A percentile compares a stretch with the other conserved stretches of the same genome.
Evolutionary conservation across 2,888 invertebrate species (phyloP).

Genomic region (Acrocyrtus sp.): DNA sequence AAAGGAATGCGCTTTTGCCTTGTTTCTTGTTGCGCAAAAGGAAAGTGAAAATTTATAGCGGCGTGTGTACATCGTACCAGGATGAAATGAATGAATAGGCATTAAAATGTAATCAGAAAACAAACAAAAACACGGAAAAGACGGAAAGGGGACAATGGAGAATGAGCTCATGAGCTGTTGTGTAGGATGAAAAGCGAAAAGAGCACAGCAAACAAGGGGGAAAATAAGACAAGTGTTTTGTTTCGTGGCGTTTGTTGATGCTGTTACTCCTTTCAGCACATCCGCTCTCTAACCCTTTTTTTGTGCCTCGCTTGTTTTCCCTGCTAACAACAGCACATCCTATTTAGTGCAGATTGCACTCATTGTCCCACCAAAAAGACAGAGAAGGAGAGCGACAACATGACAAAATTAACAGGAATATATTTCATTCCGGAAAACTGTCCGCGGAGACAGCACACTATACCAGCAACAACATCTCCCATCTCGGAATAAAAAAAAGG

Average conservation of each 20-base stretch:
- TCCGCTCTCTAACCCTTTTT: constrained; percentile 21
- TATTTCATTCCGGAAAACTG: constrained; percentile 30
- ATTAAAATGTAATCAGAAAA: constrained; percentile 23
- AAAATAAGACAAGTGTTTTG: too few relatives aligned
- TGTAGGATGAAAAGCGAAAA: too few relatives aligned
- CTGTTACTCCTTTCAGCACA: constrained; percentile 41
- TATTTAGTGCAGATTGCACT: constrained; percentile 11
- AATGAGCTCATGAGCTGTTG: not conserved
- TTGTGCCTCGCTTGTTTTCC: not conserved
- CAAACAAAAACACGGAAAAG: not conserved
- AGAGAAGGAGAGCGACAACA: too few relatives aligned
- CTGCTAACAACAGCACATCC: not conserved
- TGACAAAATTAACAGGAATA: too few relatives aligned
- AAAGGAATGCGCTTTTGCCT: too few relatives aligned
- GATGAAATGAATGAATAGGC: constrained; percentile 17
- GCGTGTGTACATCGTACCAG: too few relatives aligned
- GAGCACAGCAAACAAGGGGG: too few relatives aligned
- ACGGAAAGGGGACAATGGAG: not conserved
- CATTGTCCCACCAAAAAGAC: too few relatives aligned
- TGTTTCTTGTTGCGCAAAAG: too few relatives aligned
- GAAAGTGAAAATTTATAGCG: not conserved
- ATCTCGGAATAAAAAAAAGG: too few relatives aligned
- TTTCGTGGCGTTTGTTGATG: constrained; percentile 13
- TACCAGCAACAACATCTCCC: constrained; percentile 9
- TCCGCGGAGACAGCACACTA: too few relatives aligned